phyloP scores from a whole-genome alignment of 2,113 vertebrate genomes.

The Nycticebus coucang region DNA sequence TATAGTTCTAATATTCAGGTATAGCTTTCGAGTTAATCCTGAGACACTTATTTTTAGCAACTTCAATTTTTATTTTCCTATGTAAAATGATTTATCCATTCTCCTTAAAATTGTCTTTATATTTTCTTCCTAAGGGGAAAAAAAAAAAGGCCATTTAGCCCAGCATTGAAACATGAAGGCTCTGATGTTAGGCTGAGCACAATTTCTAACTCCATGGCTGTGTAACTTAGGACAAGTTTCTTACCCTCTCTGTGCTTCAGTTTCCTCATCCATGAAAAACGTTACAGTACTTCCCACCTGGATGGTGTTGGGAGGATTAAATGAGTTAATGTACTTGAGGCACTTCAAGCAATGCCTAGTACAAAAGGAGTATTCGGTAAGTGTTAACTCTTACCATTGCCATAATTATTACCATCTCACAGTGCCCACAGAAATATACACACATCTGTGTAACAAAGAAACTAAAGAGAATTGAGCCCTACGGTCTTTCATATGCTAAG shows the following conservation, averaged over 20 bases:
- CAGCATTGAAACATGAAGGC: neutral
- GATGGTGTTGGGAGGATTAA: neutral
- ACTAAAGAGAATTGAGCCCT: neutral
- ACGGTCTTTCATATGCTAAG: neutral
- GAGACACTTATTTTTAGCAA: neutral
- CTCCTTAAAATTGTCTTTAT: slow-evolving; percentile 4
- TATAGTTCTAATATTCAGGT: neutral
- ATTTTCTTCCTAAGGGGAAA: neutral
- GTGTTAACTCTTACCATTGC: no score
- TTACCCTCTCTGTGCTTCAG: neutral
- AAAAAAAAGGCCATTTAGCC: neutral
- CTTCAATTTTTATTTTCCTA: neutral
- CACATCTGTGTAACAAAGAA: neutral
- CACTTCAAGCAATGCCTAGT: neutral
- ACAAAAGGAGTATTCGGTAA: neutral
- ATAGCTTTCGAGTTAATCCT: neutral
- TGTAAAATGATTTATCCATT: neutral
- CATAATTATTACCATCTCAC: neutral
- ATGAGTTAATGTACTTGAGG: neutral
- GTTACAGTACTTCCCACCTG: neutral
- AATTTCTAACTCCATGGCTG: neutral
- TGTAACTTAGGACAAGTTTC: neutral
- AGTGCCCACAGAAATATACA: neutral
- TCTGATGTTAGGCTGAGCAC: neutral
- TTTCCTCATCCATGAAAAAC: neutral